These are phyloP conservation scores for Lerista edwardsae DNA, from an alignment of 2,797 vertebrate genomes.

Conservation along the genomic window DNA sequence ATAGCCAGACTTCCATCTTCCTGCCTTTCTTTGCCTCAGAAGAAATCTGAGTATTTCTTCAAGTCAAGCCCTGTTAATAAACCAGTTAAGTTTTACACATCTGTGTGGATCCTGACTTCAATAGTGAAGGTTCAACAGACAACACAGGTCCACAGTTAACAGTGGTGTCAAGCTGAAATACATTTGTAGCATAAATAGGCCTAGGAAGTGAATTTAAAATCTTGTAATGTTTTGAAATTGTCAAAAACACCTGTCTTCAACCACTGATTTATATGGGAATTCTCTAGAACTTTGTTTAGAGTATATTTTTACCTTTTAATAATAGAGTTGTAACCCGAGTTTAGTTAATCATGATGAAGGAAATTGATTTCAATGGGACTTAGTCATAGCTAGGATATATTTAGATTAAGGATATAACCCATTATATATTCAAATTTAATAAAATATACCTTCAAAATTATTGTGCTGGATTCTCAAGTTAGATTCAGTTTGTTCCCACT, in stretches of 20 bases:
- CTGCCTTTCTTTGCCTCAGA: background rate
- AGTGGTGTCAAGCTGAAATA: background rate
- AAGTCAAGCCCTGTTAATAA: background rate
- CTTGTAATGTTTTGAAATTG: background rate
- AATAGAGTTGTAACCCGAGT: background rate
- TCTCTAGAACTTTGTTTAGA: background rate
- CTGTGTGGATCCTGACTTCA: background rate
- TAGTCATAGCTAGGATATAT: no score
- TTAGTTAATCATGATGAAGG: no score
- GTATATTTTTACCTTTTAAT: background rate
- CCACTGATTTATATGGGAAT: background rate
- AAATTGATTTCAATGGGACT: no score
- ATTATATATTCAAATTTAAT: background rate
- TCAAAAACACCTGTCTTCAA: background rate
- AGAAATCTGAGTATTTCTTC: background rate
- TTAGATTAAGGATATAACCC: no score
- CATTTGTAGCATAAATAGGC: background rate
- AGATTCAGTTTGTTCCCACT: background rate
- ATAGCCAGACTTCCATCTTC: background rate
- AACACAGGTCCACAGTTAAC: background rate
- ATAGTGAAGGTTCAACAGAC: no score
- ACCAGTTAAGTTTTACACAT: background rate
- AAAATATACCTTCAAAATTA: background rate
- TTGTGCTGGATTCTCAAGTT: background rate
- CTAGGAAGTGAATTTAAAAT: background rate